Evolutionary conservation across 2,888 invertebrate genomes (phyloP).

Genomic region (Synanthedon andrenaeformis): DNA sequence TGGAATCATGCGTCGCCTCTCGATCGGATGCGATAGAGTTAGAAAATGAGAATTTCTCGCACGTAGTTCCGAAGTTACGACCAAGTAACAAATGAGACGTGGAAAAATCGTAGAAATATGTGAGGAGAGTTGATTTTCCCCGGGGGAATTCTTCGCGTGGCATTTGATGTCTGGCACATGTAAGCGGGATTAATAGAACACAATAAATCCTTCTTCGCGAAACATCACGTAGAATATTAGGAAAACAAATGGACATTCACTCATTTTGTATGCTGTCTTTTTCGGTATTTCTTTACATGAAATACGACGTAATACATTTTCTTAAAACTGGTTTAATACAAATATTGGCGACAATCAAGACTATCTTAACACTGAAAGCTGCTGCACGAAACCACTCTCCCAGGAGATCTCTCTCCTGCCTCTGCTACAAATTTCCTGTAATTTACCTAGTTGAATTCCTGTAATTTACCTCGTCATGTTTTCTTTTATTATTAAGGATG

Average conservation of each 20-base stretch:
- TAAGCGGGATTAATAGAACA: slow-evolving; percentile 34
- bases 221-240: slow-evolving; percentile 13
- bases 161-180: slow-evolving; percentile 28
- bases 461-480: too few species aligned
- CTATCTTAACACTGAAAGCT: too few species aligned
- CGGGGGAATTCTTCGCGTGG: slow-evolving; percentile 23
- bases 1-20: slow-evolving; percentile 9
- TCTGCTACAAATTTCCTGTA: too few species aligned
- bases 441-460: too few species aligned
- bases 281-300: too few species aligned
- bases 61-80: slow-evolving; percentile 43
- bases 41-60: slow-evolving; percentile 28
- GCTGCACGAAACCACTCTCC: too few species aligned
- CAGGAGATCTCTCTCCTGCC: too few species aligned
- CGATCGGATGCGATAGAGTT: slow-evolving; percentile 9
- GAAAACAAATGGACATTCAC: not conserved
- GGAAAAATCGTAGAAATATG: slow-evolving; percentile 58
- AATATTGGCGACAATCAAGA: too few species aligned
- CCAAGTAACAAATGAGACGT: slow-evolving; percentile 54
- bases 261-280: not conserved
- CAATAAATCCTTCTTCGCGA: slow-evolving; percentile 28
- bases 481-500: too few species aligned
- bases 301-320: too few species aligned
- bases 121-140: slow-evolving; percentile 52
- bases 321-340: too few species aligned